These are phyloP conservation scores for Isurus oxyrinchus DNA, from an alignment of 2,113 vertebrate genomes.

Conservation along the genomic window DNA sequence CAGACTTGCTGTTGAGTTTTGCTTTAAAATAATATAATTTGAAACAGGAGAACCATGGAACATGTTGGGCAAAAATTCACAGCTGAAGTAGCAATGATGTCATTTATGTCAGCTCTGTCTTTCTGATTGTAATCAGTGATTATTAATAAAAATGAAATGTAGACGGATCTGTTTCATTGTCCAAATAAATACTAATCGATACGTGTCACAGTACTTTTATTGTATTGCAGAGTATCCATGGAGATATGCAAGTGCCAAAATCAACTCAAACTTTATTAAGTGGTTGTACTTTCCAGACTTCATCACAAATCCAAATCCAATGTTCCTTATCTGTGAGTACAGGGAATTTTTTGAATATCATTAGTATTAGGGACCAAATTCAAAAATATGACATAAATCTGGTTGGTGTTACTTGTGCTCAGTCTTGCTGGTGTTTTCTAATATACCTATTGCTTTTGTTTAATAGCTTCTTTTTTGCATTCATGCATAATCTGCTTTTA, in stretches of 20 bases:
- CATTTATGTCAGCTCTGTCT: neutral
- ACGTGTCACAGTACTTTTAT: conserved; percentile 38
- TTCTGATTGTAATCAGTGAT: neutral
- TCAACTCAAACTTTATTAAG: conserved; percentile 90
- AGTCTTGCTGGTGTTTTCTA: neutral
- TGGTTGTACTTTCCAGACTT: conserved; percentile 97
- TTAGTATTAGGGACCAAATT: neutral
- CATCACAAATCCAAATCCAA: conserved; percentile 70
- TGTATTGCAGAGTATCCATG: conserved; percentile 82
- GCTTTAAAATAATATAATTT: neutral
- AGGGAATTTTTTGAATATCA: neutral
- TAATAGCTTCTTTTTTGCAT: neutral
- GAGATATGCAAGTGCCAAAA: conserved; percentile 70
- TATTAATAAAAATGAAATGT: neutral
- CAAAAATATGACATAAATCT: neutral
- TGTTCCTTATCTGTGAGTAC: conserved; percentile 88
- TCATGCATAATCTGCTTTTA: neutral
- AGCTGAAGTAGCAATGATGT: neutral
- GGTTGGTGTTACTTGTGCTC: neutral
- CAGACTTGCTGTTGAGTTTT: neutral
- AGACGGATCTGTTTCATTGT: neutral
- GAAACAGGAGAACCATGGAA: too few species aligned
- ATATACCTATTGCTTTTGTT: neutral
- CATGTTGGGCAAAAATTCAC: neutral
- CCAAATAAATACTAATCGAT: neutral